These are phyloP conservation scores for Drosophila willistoni DNA, from an alignment of 1,140 invertebrate genomes.

Conservation along the genomic window DNA sequence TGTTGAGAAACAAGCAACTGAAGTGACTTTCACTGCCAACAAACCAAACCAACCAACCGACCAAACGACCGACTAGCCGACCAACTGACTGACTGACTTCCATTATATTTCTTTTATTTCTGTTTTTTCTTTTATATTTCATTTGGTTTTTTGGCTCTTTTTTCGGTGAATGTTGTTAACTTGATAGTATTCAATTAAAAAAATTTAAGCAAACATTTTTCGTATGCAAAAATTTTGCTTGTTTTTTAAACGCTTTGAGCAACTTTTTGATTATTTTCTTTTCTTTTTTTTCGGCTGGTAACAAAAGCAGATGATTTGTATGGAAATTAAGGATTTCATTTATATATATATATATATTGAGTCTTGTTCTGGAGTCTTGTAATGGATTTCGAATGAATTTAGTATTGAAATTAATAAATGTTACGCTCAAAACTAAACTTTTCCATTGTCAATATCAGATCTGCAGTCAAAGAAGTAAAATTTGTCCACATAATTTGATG, in stretches of 20 bases:
- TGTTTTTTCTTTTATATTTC: constrained; percentile 32
- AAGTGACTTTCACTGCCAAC: constrained; percentile 76
- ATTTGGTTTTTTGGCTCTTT: constrained; percentile 35
- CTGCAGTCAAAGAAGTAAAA: too few relatives aligned
- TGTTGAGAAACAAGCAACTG: constrained; percentile 76
- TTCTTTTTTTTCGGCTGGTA: too few relatives aligned
- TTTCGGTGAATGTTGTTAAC: constrained; percentile 11
- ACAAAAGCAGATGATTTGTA: too few relatives aligned
- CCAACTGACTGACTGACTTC: constrained; percentile 55
- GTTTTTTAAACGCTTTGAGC: not conserved
- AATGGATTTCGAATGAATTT: too few relatives aligned
- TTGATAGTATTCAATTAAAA: constrained; percentile 17
- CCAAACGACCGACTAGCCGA: constrained; percentile 17
- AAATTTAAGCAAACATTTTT: constrained; percentile 5
- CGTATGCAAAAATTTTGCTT: constrained; percentile 6
- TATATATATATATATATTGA: too few relatives aligned
- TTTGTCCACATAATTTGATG: too few relatives aligned
- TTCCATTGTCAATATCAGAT: too few relatives aligned
- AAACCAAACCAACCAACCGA: constrained; percentile 28
- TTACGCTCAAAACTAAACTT: too few relatives aligned
- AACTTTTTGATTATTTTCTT: not conserved
- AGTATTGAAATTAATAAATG: too few relatives aligned
- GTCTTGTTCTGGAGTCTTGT: too few relatives aligned
- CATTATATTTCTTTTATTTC: constrained; percentile 45
- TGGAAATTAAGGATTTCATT: too few relatives aligned